A percentile compares a stretch with the other conserved stretches of the same genome.
These are phyloP conservation scores for Chionoecetes opilio DNA, from an alignment of 1,140 invertebrate genomes.

Conservation along the genomic window DNA sequence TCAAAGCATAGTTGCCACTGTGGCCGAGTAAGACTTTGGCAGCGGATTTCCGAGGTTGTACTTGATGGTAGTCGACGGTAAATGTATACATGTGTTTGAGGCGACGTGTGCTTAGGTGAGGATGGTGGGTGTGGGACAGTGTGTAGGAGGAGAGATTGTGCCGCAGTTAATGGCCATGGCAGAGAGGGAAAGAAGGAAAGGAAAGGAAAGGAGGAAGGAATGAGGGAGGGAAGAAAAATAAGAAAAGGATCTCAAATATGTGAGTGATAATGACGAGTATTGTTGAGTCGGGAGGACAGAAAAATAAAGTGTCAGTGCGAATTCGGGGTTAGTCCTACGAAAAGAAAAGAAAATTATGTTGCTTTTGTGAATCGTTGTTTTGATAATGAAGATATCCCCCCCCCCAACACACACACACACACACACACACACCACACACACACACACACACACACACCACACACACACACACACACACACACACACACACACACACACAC, in stretches of 20 bases:
- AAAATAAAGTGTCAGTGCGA: not conserved
- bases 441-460: no score
- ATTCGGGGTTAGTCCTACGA: no score
- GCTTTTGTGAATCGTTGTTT: no score
- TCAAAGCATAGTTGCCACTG: conserved; percentile 71
- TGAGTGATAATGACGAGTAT: conserved; percentile 7
- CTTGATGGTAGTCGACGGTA: not conserved
- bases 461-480: no score
- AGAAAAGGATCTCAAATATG: not conserved
- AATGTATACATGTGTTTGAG: conserved; percentile 57
- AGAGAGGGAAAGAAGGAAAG: not conserved
- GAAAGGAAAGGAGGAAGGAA: conserved; percentile 37
- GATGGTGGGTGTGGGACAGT: not conserved
- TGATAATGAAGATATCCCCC: conserved; percentile 22
- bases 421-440: no score
- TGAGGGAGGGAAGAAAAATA: not conserved
- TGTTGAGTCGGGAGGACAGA: not conserved
- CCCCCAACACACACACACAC: no score
- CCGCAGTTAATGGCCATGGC: not conserved
- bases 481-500: no score
- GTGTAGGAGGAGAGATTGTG: not conserved
- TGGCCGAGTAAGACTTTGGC: conserved; percentile 64
- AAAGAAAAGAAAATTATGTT: no score
- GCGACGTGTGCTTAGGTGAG: not conserved
- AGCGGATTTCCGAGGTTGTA: conserved; percentile 48